phyloP scores from a whole-genome alignment of 2,797 vertebrate genomes.

The Gymnopithys bicolor region DNA sequence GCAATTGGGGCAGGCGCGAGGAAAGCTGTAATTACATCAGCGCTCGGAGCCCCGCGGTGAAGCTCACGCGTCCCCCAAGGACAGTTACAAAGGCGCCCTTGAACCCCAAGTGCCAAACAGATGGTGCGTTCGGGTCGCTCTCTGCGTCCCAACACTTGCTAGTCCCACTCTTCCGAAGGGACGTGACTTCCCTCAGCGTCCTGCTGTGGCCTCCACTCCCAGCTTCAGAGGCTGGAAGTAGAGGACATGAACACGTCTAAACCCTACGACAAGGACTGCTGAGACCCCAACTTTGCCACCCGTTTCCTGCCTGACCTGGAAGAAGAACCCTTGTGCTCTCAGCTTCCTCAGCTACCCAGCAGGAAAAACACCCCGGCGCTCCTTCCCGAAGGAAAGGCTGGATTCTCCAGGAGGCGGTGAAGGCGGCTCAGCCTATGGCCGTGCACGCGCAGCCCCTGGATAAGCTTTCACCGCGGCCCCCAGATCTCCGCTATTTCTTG shows the following conservation, averaged over 20 bases:
- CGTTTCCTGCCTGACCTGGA: slow-evolving; percentile 62
- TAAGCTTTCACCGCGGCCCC: neutral
- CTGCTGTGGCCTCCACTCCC: neutral
- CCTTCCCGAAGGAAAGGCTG: neutral
- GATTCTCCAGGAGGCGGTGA: neutral
- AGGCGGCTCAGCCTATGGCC: neutral
- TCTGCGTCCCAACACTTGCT: neutral
- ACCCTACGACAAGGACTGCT: rapidly evolving
- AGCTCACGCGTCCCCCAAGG: neutral
- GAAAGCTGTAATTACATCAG: slow-evolving; percentile 37
- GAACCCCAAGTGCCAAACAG: neutral
- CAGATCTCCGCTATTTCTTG: neutral
- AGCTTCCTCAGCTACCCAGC: slow-evolving; percentile 33
- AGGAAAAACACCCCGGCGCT: neutral
- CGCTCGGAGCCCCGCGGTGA: neutral
- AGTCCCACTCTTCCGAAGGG: neutral
- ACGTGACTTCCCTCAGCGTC: neutral
- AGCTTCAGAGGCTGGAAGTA: rapidly evolving
- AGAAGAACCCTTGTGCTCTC: slow-evolving; percentile 8
- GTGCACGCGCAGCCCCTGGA: neutral
- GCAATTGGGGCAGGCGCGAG: neutral
- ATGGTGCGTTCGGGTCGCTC: neutral
- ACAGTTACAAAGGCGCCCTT: neutral
- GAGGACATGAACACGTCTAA: rapidly evolving
- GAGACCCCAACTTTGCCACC: slow-evolving; percentile 42